Evolutionary conservation across 2,113 vertebrate species (phyloP), one percentile per base, ranked within the genome.

Genomic region (Burhinus oedicnemus): DNA sequence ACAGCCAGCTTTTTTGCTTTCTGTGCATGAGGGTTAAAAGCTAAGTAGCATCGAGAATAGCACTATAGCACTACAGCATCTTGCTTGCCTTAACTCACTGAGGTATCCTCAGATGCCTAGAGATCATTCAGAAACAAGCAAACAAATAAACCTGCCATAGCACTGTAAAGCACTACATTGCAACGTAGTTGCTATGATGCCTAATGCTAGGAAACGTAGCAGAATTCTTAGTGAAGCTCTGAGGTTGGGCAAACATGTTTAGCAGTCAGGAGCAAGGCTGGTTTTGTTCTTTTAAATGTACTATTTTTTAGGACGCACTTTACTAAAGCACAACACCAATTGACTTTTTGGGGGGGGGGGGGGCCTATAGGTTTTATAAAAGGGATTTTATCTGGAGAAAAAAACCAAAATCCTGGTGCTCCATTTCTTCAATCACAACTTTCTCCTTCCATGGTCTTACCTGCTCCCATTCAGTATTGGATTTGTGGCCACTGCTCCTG

Each of bases 1-100:
- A 62, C 95, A 96, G 93, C 29, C 94, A 94, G 92, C 42, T 95
- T 95, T 89, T 95, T 96, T 96, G 47, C 55, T 87, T 94, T 93
- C 36, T 11, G 7, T 68, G 49, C 84, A 79, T 38, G 54, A 66
- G 52, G 54, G 71, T 62, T 66, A 80, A 95, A 95, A 94, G 58
- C 69, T 74, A 40, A 88, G 52, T 14, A 85, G 76, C 40, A 58
- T 17, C 3, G 2, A 57, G 29, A 38, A 22, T n/a, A 70, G 45
- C 45, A 36, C 21, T 14, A 51, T n/a, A 70, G 45, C 45, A 30
- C 25, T 18, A 55, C 20, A 51, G 47, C 82, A 68, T 68, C 78
- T 76, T 25, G 26, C 74, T 84, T 82, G 65, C 62, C 85, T 92
- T 78, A 72, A 80, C 76, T 68, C 87, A 65, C 51, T 20, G 29